Evolutionary conservation across 2,888 invertebrate genomes (phyloP).

Genomic region (Linyphia triangularis): DNA sequence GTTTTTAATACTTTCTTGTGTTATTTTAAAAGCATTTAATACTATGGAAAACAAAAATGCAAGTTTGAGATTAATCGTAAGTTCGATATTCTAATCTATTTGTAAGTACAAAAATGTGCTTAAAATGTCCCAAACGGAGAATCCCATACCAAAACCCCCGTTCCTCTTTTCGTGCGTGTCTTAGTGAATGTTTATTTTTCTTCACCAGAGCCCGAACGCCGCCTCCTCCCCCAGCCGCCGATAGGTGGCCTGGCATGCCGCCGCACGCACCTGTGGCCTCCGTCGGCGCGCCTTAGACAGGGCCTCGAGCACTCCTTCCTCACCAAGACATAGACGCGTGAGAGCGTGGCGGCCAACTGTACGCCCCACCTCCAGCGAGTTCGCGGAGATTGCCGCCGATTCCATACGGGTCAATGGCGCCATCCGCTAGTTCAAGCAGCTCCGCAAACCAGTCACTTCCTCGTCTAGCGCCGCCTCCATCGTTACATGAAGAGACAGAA

Average conservation of each 20-base stretch:
- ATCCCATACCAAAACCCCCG: too few relatives aligned
- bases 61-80: too few relatives aligned
- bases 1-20: too few relatives aligned
- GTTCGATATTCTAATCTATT: too few relatives aligned
- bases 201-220: slow-evolving; percentile 57
- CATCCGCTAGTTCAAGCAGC: slow-evolving; percentile 96
- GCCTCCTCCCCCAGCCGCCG: slow-evolving; percentile 60
- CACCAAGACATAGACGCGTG: slow-evolving; percentile 90
- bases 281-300: slow-evolving; percentile 83
- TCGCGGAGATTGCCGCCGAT: slow-evolving; percentile 97
- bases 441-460: slow-evolving; percentile 95
- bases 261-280: too few relatives aligned
- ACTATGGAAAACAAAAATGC: too few relatives aligned
- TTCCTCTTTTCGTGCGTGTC: too few relatives aligned
- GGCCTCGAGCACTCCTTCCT: slow-evolving; percentile 79
- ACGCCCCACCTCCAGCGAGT: slow-evolving; percentile 89
- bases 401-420: slow-evolving; percentile 97
- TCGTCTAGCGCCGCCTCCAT: slow-evolving; percentile 94
- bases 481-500: slow-evolving; percentile 80
- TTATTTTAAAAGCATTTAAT: too few relatives aligned
- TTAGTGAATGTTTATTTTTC: slow-evolving; percentile 2
- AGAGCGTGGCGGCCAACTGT: slow-evolving; percentile 90
- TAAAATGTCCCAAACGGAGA: too few relatives aligned
- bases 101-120: too few relatives aligned
- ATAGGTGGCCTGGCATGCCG: slow-evolving; percentile 55